These are phyloP conservation scores for Nasonovia ribisnigri DNA, from an alignment of 2,888 invertebrate species.

Conservation along the genomic window DNA sequence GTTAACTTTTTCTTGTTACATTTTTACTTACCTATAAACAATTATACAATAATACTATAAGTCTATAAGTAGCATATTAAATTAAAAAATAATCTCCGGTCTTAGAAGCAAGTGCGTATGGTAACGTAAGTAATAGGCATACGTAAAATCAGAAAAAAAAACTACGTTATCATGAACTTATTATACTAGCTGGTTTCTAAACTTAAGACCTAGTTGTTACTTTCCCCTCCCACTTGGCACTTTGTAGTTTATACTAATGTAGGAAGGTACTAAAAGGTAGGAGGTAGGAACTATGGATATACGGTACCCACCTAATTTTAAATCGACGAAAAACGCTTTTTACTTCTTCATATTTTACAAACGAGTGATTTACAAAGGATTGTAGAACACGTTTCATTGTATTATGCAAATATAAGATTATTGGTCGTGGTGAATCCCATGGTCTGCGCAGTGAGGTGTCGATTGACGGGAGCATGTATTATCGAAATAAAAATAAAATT, in stretches of 20 bases:
- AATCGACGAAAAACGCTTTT: neutral
- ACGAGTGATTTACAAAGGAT: neutral
- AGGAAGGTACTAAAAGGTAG: neutral
- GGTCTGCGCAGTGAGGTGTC: neutral
- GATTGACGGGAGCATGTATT: neutral
- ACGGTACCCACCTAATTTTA: neutral
- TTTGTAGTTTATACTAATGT: neutral
- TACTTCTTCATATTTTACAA: neutral
- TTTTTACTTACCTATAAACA: neutral
- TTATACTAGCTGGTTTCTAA: neutral
- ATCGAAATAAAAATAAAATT: neutral
- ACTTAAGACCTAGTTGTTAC: neutral
- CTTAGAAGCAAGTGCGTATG: neutral
- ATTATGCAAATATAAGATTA: neutral
- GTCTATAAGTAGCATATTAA: neutral
- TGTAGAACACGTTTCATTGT: neutral
- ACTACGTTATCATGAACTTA: neutral
- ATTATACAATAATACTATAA: neutral
- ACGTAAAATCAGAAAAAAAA: neutral
- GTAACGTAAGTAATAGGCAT: neutral
- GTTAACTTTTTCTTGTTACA: neutral
- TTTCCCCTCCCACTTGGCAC: neutral
- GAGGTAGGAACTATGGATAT: neutral
- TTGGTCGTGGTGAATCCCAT: neutral
- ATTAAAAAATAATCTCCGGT: neutral